Evolutionary conservation across 2,113 vertebrate genomes (phyloP).

Genomic region (Pseudopodoces humilis): DNA sequence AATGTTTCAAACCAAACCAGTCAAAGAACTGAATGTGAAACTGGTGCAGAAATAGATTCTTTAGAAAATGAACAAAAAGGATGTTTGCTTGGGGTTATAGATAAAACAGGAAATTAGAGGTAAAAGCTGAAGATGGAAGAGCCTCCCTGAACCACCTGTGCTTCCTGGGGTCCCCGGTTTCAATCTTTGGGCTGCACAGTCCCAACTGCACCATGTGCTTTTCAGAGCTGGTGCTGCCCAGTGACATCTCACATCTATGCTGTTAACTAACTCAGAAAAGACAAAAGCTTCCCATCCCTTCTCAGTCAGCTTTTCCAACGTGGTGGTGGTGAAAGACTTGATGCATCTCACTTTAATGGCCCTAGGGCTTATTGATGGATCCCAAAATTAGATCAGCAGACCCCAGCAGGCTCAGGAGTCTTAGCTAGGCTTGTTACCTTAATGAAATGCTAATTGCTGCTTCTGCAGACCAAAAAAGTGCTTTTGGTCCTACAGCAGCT

Average conservation of each 20-base stretch:
- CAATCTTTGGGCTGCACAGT: neutral
- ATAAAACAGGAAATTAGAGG: neutral
- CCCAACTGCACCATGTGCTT: neutral
- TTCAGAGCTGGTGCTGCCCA: neutral
- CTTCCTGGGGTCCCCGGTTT: neutral
- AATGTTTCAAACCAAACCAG: neutral
- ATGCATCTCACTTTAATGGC: neutral
- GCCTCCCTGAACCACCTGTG: neutral
- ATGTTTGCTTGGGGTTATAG: neutral
- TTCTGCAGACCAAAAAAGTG: slow-evolving; percentile 18
- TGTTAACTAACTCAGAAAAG: neutral
- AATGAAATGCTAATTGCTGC: slow-evolving; percentile 53
- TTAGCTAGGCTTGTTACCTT: slow-evolving; percentile 20
- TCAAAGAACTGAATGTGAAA: neutral
- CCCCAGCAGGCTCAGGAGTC: neutral
- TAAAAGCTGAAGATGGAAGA: neutral
- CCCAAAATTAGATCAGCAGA: slow-evolving; percentile 43
- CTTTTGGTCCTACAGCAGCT: slow-evolving; percentile 43
- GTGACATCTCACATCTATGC: neutral
- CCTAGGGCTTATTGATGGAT: neutral
- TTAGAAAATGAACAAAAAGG: neutral
- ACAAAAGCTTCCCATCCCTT: neutral
- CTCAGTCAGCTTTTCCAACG: neutral
- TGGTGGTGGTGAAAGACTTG: neutral
- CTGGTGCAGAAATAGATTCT: neutral